Base-by-base conservation (phyloP, 2,888 invertebrate genomes). In the Tethea ocularis region DNA sequence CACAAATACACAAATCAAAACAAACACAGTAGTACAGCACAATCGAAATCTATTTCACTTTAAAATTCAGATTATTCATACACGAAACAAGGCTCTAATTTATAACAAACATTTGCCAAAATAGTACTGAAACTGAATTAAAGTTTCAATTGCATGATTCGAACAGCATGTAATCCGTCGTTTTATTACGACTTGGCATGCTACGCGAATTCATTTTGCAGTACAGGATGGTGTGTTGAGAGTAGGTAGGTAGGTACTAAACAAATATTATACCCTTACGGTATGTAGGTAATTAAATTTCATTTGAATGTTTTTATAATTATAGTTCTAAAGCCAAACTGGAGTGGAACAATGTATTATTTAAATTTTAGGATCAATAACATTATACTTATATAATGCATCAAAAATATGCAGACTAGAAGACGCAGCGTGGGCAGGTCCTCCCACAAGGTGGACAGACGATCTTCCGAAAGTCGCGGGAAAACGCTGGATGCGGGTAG, bases 61-160 rank as follows among this genome's bases (percentile, higher is more conserved):
- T 3, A 20, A 46, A 20, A 46, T 20, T 46, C 10, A 20, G 2
- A 20, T 46, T 46, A 46, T 41, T 41, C 23, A 46, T 46, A 22
- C 20, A 54, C 54, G 17, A 54, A 33, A 33, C 54, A 36, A 54
- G 29, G 33, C 20, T 54, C 20, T 33, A 54, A 33, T 8, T 29
- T 54, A 20, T 20, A 17, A 33, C 22, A 7, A 54, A 54, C 17
- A 6, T 20, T 10, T 20, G 22, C 2, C 46, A 33, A 33, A 33
- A 22, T 54, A 33, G 33, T 54, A 33, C 29, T 54, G 33, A 17
- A 54, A 54, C 54, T 53, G 26, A 54, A 54, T 54, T 54, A 54
- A 54, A 54, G 54, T 54, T 54, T 54, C 54, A 54, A 54, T 54
- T 54, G 29, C 52, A 53, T 26, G 52, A 54, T 33, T 20, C 54